Percentiles rank a stretch among this genome's conserved stretches.
These are phyloP conservation scores for Zoroaster sp. DNA, from an alignment of 53 echinoderm and acorn worm species.

Conservation along the genomic window DNA sequence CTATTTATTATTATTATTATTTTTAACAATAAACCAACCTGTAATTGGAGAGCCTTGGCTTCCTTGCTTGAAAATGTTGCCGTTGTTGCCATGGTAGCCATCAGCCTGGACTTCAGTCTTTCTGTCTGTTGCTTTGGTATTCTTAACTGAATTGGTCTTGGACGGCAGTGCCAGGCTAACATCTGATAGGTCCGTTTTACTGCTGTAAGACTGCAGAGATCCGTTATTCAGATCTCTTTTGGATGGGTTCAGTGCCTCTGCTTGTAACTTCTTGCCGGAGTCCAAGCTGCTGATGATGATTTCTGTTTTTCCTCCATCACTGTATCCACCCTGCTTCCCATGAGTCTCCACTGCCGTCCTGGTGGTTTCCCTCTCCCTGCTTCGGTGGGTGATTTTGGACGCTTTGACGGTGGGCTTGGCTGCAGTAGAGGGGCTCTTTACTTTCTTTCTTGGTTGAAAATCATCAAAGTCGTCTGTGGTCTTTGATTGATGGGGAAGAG, in stretches of 20 bases:
- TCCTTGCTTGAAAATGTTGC: background rate
- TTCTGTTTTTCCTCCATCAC: no score
- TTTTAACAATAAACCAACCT: background rate
- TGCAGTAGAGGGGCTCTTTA: background rate
- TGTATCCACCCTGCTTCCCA: no score
- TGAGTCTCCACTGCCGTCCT: background rate
- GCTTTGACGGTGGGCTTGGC: background rate
- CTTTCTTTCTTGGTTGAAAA: slow-evolving; percentile 1
- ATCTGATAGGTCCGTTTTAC: background rate
- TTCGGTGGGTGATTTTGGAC: background rate
- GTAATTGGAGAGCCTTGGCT: slow-evolving; percentile 39
- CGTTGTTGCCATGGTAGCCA: background rate
- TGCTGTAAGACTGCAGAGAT: background rate
- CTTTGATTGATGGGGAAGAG: background rate
- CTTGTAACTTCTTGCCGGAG: background rate
- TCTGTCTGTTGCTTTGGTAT: background rate
- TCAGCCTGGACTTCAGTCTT: background rate
- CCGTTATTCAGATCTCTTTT: background rate
- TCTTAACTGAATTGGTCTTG: background rate
- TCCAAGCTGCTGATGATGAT: no score
- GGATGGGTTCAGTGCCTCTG: background rate
- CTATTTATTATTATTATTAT: background rate
- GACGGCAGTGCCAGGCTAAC: background rate
- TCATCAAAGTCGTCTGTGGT: background rate
- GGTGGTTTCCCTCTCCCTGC: background rate